Conservation (phyloP, 2,113 vertebrate species). For the Serinus canaria region DNA sequence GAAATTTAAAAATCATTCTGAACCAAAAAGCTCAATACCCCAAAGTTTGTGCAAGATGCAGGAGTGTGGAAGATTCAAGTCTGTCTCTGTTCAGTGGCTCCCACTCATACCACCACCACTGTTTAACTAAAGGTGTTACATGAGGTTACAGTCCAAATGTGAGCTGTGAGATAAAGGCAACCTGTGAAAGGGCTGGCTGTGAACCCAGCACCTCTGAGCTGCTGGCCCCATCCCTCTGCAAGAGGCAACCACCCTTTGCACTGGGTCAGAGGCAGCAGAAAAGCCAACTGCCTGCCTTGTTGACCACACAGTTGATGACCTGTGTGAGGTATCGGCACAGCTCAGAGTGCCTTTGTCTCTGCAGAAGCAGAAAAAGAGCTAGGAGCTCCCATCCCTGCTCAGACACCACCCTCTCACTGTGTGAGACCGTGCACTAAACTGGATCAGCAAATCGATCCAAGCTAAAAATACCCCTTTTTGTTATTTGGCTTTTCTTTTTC, state of each 20-base stretch:
- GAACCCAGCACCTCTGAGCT: background rate
- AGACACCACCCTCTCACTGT: background rate
- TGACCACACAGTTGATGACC: background rate
- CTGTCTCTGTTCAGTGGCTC: background rate
- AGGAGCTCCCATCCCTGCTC: background rate
- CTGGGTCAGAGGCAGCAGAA: background rate
- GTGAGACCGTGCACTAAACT: background rate
- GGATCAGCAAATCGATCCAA: background rate
- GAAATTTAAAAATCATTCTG: background rate
- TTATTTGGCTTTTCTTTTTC: background rate
- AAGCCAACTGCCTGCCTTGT: background rate
- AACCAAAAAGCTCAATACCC: background rate
- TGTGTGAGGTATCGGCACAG: background rate
- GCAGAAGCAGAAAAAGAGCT: background rate
- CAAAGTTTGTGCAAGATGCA: background rate
- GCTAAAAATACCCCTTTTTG: constrained; percentile 22
- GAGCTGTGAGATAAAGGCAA: background rate
- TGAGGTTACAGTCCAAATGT: background rate
- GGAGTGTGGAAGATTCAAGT: background rate
- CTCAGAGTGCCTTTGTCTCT: background rate
- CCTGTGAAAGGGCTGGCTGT: background rate
- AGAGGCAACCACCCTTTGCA: background rate
- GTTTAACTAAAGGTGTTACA: background rate
- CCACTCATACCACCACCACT: background rate
- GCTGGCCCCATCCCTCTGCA: background rate